Evolutionary conservation across 1,140 invertebrate genomes (phyloP).

Genomic region (Neodiprion pinetum): DNA sequence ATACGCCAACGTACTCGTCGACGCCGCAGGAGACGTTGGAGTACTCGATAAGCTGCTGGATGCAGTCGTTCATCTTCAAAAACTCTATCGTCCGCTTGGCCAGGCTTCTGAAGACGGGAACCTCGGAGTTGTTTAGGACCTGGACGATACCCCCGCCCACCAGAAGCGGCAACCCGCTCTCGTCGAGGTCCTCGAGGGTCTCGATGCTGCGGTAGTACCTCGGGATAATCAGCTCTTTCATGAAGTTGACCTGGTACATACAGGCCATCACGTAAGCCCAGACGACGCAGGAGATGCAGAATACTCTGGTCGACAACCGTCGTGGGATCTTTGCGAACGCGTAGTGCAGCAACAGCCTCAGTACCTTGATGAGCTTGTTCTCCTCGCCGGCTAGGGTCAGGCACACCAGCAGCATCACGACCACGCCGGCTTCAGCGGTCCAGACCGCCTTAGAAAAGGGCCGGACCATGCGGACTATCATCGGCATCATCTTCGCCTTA

Average conservation of each 20-base stretch:
- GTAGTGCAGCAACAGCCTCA: conserved; percentile 22
- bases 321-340: conserved; percentile 18
- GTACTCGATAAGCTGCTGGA: neutral
- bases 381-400: neutral
- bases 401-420: neutral
- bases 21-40: conserved; percentile 25
- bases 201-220: conserved; percentile 25
- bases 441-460: neutral
- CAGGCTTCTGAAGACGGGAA: conserved; percentile 9
- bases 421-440: neutral
- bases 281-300: conserved; percentile 24
- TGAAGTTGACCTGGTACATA: conserved; percentile 24
- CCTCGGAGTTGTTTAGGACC: conserved; percentile 9
- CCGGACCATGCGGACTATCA: conserved; percentile 9
- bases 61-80: conserved; percentile 22
- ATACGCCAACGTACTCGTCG: conserved; percentile 22
- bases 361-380: conserved; percentile 14
- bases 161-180: conserved; percentile 22
- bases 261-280: conserved; percentile 19
- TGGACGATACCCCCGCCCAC: conserved; percentile 16
- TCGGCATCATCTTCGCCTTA: conserved; percentile 11
- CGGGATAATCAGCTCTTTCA: conserved; percentile 21
- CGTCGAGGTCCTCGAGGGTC: conserved; percentile 16
- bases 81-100: neutral
- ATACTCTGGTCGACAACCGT: conserved; percentile 18